These are phyloP conservation scores for Diorhabda sublineata DNA, from an alignment of 1,140 invertebrate species.

Conservation along the genomic window DNA sequence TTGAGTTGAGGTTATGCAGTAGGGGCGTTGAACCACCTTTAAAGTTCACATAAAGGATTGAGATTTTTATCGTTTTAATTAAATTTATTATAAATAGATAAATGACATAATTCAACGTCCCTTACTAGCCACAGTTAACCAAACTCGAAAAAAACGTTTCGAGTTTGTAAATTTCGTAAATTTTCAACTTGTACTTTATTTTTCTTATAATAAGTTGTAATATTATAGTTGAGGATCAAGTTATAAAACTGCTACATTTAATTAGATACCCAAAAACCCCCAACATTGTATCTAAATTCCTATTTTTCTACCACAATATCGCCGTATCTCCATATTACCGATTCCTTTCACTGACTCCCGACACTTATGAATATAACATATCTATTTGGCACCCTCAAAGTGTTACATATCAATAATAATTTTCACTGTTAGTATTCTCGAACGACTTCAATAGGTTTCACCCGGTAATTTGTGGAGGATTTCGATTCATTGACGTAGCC, in stretches of 20 bases:
- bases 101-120: no score
- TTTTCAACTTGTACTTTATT: no score
- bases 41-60: conserved; percentile 2
- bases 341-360: conserved; percentile 11
- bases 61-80: background rate
- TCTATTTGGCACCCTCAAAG: conserved; percentile 48
- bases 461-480: conserved; percentile 36
- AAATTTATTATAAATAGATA: no score
- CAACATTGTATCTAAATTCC: background rate
- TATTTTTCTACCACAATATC: background rate
- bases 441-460: conserved; percentile 38
- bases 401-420: conserved; percentile 48
- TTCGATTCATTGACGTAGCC: background rate
- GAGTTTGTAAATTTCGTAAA: no score
- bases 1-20: conserved; percentile 11
- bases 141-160: no score
- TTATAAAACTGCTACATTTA: background rate
- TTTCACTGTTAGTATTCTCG: conserved; percentile 38
- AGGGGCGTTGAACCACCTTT: conserved; percentile 3
- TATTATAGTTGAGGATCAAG: background rate
- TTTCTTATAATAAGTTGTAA: background rate
- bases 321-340: background rate
- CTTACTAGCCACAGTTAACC: no score
- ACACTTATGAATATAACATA: conserved; percentile 48
- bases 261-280: background rate